Evolutionary conservation across 2,113 vertebrate genomes (phyloP), one percentile per base, ranked within the genome.

Genomic region (Eonycteris spelaea): DNA sequence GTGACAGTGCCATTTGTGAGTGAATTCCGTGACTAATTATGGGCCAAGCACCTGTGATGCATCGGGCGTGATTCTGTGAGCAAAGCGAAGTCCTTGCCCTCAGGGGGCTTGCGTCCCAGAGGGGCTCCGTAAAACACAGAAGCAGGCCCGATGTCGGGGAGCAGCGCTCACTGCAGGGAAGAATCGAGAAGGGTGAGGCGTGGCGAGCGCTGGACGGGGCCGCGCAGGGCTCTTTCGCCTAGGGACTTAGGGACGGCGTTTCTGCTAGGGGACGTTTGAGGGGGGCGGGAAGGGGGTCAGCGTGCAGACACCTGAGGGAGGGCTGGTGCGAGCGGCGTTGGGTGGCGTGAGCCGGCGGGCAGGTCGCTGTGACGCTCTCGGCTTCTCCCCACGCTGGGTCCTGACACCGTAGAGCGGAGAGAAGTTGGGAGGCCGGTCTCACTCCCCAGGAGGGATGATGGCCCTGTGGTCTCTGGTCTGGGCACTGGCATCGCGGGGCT

Each of bases 191-290:
- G n/a, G 28, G 11, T 35, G 53, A 68, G n/a, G 15, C 3, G 1
- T 48, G 40, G 14, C 48, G 48, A 51, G 48, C 13, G 13, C 13
- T 51, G 48, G 14, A 51, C 48, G 13, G 48, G 48, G 48, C 13
- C 48, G 13, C 13, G 3, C 12, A 21, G 28, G 35, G 38, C 16
- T 48, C 0, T 13, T 40, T 82, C 24, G 2, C 11, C 1, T 28
- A 55, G 26, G 6, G 30, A 26, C 15, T 30, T 13, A 28, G 30
- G 24, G 43, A 26, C 74, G 45, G 68, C 3, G 26, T 65, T 38
- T 16, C 21, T 28, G 14, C 7, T 40, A 33, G 43, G 48, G 82
- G 35, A 57, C 24, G 11, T 16, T 51, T 22, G 55, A 45, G 10
- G 5, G 67, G 43, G 19, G 35, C 2, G 51, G 30, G n/a, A 79